phyloP scores from a whole-genome alignment of 2,797 vertebrate species.

The Sebastes taczanowskii region DNA sequence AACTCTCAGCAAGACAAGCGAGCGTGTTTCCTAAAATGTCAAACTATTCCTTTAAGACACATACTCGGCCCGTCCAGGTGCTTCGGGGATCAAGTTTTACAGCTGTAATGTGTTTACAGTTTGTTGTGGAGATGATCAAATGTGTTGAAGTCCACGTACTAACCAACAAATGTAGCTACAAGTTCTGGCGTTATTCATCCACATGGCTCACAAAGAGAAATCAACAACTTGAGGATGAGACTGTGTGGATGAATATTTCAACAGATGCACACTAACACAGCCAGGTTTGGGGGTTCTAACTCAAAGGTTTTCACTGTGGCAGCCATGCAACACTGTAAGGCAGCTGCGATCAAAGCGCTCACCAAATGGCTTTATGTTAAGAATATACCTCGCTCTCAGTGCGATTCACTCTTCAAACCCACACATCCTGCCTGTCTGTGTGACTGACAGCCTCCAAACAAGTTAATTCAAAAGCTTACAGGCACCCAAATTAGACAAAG shows the following conservation, averaged over 20 bases:
- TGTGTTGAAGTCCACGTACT: neutral
- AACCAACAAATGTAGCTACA: neutral
- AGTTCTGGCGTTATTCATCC: neutral
- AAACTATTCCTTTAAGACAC: neutral
- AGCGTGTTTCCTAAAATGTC: neutral
- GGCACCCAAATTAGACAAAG: constrained; percentile 51
- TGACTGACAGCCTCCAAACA: constrained; percentile 58
- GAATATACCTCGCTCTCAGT: constrained; percentile 27
- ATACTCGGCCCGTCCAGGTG: neutral
- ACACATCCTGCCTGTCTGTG: constrained; percentile 11
- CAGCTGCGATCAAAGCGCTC: constrained; percentile 49
- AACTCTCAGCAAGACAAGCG: neutral
- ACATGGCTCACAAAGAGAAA: neutral
- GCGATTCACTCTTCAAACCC: constrained; percentile 21
- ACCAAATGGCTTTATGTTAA: constrained; percentile 47
- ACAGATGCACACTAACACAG: neutral
- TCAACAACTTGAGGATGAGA: constrained; percentile 10
- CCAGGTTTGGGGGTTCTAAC: neutral
- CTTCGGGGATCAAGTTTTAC: neutral
- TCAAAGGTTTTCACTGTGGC: constrained; percentile 28
- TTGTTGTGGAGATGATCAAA: neutral
- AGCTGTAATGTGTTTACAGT: neutral
- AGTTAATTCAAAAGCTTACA: constrained; percentile 37
- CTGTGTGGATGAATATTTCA: constrained; percentile 12
- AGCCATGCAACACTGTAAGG: constrained; percentile 13